phyloP scores from a whole-genome alignment of 2,888 invertebrate genomes.

The Julus scandinavius region DNA sequence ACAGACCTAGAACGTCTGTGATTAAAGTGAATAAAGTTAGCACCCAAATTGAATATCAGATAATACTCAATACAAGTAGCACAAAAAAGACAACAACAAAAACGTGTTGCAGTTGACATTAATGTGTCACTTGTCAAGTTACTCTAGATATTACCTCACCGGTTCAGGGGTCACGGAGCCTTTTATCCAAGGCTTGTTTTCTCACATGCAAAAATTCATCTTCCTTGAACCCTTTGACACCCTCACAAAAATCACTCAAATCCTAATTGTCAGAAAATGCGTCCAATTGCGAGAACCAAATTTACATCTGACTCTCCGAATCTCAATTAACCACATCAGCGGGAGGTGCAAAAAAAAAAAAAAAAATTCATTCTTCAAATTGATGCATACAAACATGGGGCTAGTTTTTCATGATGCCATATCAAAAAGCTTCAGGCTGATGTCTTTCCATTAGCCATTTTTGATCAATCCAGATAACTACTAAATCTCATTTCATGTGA shows the following conservation, averaged over 20 bases:
- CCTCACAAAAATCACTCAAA: background rate
- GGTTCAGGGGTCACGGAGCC: background rate
- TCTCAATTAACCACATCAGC: conserved; percentile 23
- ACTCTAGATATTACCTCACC: background rate
- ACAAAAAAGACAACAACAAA: background rate
- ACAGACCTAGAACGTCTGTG: background rate
- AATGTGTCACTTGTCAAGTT: conserved; percentile 28
- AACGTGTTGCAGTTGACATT: background rate
- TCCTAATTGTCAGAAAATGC: background rate
- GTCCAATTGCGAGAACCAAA: background rate
- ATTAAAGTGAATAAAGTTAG: background rate
- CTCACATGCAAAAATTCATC: background rate
- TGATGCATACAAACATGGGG: background rate
- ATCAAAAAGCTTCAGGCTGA: conserved; percentile 14
- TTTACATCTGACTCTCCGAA: background rate
- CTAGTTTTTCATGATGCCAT: conserved; percentile 40
- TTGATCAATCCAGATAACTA: conserved; percentile 35
- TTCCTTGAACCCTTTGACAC: conserved; percentile 30
- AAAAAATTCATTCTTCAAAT: background rate
- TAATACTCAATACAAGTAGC: background rate
- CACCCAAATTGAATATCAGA: background rate
- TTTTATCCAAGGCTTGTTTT: background rate
- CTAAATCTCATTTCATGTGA: conserved; percentile 23
- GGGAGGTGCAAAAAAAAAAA: background rate
- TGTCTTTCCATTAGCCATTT: conserved; percentile 28